Evolutionary conservation across 2,797 vertebrate genomes (phyloP).

Genomic region (Linurgus olivaceus): DNA sequence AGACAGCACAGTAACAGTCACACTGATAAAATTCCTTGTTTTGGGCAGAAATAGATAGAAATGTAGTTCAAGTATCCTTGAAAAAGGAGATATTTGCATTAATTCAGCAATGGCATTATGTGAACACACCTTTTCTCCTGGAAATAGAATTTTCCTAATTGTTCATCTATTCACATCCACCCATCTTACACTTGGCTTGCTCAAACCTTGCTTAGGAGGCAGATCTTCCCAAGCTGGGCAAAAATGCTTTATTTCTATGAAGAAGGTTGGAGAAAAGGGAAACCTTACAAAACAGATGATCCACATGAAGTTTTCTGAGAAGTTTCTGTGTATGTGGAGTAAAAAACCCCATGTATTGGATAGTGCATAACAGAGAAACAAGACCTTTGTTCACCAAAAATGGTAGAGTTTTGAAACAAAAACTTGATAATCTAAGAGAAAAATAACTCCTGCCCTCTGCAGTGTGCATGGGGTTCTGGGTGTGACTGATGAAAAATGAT

Average conservation of each 20-base stretch:
- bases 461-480: not conserved
- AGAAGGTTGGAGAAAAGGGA: not conserved
- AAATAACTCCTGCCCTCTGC: not conserved
- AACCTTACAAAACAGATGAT: not conserved
- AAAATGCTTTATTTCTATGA: not conserved
- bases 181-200: not conserved
- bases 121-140: not conserved
- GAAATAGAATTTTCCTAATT: not conserved
- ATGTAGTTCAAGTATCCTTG: not conserved
- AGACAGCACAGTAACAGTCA: not conserved
- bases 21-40: not conserved
- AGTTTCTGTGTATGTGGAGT: not conserved
- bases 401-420: not conserved
- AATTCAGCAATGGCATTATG: not conserved
- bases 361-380: not conserved
- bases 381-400: not conserved
- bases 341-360: fast-evolving
- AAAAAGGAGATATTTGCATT: not conserved
- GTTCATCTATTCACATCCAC: not conserved
- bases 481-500: not conserved
- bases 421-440: not conserved
- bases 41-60: not conserved
- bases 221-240: not conserved
- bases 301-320: not conserved
- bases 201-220: not conserved